Evolutionary conservation across 1,140 invertebrate genomes (phyloP).

Genomic region (Ruditapes philippinarum): DNA sequence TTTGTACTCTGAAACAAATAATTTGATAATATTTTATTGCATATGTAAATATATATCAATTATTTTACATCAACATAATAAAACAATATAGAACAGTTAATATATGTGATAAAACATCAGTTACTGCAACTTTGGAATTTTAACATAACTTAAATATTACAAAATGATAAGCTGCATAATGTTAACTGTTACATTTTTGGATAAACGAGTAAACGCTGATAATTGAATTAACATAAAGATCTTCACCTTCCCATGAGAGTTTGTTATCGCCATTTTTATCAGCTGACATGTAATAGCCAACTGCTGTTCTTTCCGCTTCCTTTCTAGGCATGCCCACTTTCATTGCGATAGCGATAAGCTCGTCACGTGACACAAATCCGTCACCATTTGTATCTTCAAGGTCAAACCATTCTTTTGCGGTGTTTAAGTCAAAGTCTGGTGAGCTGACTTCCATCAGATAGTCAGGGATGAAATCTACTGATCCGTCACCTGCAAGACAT

Average conservation of each 20-base stretch:
- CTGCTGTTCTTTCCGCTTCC: slow-evolving; percentile 72
- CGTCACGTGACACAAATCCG: slow-evolving; percentile 74
- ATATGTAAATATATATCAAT: too few species aligned
- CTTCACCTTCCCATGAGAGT: slow-evolving; percentile 76
- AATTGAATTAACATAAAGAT: too few species aligned
- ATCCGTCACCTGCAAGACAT: slow-evolving; percentile 74
- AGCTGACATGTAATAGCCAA: slow-evolving; percentile 76
- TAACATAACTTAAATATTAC: too few species aligned
- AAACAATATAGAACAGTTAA: too few species aligned
- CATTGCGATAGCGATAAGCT: slow-evolving; percentile 74
- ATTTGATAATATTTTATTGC: too few species aligned
- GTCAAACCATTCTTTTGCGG: slow-evolving; percentile 78
- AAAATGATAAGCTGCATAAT: too few species aligned
- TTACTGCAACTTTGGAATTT: too few species aligned
- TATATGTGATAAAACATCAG: too few species aligned
- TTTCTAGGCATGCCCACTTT: slow-evolving; percentile 75
- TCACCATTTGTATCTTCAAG: slow-evolving; percentile 78
- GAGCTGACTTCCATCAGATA: slow-evolving; percentile 77
- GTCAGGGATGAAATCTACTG: slow-evolving; percentile 81
- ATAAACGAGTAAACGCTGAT: too few species aligned
- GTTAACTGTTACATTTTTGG: too few species aligned
- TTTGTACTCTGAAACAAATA: slow-evolving; percentile 24
- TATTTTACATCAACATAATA: too few species aligned
- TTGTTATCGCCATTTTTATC: slow-evolving; percentile 74
- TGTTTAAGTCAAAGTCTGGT: slow-evolving; percentile 72